Base-by-base conservation (phyloP, 2,113 vertebrate species). In the Heterotis niloticus region DNA sequence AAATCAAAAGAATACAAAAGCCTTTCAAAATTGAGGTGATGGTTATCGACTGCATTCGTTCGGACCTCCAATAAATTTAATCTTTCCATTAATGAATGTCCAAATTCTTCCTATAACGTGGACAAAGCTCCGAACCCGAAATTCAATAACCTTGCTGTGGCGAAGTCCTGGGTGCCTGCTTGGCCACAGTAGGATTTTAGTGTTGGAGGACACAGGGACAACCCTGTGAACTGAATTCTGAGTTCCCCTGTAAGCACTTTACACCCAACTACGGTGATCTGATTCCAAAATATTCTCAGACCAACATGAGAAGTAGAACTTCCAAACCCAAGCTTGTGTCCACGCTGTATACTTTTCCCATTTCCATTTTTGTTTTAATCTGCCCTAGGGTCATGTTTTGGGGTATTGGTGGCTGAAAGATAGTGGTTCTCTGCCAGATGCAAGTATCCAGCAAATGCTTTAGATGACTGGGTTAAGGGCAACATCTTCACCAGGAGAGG, bases 121-220 rank as follows among this genome's bases (percentile, higher is more conserved):
- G 75, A 84, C 84, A 88, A 84, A 83, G 85, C 85, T 80, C 81
- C 88, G 89, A 84, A 90, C 90, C 89, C 88, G 88, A 91, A 92
- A 91, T 79, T 89, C 85, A 90, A 91, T 89, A 90, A 90, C 85
- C 84, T 76, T 64, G 81, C 76, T 81, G 85, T 86, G 86, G 89
- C 83, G 88, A 86, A 86, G 86, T 88, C 88, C 60, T 28, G 60
- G 60, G 78, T 60, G 87, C 81, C 85, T 80, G 83, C 81, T 79
- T 71, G 86, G 85, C 86, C 82, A 84, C 86, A 82, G 82, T 80
- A 24, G 81, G 56, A 59, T 77, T 83, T 78, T 44, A 69, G 82
- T 62, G 79, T 73, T 83, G 81, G 83, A 84, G 90, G 83, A 44
- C 86, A 90, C 64, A 69, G 85, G 81, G 64, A 84, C 84, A 71